Evolutionary conservation across 2,797 vertebrate genomes (phyloP), one percentile per base, ranked within the genome.

Genomic region (Carduelis carduelis): DNA sequence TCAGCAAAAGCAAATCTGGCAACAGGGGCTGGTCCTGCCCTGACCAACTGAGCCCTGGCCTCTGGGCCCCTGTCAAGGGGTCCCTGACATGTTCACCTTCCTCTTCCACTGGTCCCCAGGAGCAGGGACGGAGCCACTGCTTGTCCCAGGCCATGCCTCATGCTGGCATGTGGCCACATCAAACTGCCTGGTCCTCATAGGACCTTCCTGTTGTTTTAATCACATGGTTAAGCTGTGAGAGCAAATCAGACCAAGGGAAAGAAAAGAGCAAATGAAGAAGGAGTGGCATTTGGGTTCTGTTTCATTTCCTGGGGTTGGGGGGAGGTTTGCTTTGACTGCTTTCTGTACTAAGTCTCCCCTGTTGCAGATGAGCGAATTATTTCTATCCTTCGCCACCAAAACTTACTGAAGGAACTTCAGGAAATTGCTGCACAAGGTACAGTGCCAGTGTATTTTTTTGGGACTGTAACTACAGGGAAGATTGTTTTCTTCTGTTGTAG

Each of bases 371-470:
- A 99, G 93, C 98, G 99, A 83, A 98, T 99, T 60, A 98, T 99
- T 93, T 98, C 98, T 34, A 98, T 99, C 89, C 98, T 99, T 70
- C 98, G 99, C 50, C 99, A 99, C 91, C 98, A 98, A 79, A 99
- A 99, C 93, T 98, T 99, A 82, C 96, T 99, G 94, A 98, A 98
- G 91, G 99, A 99, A 96, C 98, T 99, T 94, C 99, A 99, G 96
- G 98, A 99, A 90, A 98, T 99, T 17, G 99, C 99, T 32, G 93
- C 97, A 74, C 98, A 98, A 98, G 99, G 99, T 99, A 98, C 35
- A 37, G 59, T 92, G 68, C 79, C 57, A 81, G 39, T 79, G 39
- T 15, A 65, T 15, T 65, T 61, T 63, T 46, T 27, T 20, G 20
- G 23, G 39, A 47, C 41, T 47, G 5, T 28, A 71, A 71, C 52